Evolutionary conservation across 1,140 invertebrate genomes (phyloP).

Genomic region (Apis laboriosa): DNA sequence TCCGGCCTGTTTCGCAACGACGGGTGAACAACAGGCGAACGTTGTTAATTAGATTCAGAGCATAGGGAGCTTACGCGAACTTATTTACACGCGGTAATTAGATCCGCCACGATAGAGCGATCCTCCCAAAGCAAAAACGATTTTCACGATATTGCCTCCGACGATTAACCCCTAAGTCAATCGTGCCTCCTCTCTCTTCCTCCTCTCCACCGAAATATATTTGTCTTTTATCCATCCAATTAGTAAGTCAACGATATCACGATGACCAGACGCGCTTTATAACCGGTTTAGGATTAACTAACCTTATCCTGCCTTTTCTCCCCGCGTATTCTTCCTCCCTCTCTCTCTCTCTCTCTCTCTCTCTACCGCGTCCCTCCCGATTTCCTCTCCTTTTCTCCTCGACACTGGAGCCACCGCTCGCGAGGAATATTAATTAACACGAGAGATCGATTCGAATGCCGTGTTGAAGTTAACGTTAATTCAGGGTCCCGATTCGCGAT

Average conservation of each 20-base stretch:
- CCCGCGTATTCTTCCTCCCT: neutral
- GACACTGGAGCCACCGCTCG: constrained; percentile 4
- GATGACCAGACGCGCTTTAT: constrained; percentile 64
- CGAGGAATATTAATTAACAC: constrained; percentile 66
- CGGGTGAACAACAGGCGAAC: neutral
- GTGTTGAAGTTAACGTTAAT: constrained; percentile 62
- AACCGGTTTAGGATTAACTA: constrained; percentile 70
- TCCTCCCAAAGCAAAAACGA: neutral
- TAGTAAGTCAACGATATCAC: constrained; percentile 70
- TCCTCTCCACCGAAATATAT: constrained; percentile 51
- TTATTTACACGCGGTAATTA: constrained; percentile 32
- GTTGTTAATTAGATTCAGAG: neutral
- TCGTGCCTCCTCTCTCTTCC: neutral
- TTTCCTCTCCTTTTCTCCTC: constrained; percentile 3
- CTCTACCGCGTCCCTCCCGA: neutral
- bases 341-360: constrained; percentile 1
- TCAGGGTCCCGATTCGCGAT: constrained; percentile 55
- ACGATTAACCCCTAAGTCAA: constrained; percentile 32
- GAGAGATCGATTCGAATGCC: constrained; percentile 61
- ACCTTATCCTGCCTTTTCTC: constrained; percentile 13
- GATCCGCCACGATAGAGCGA: neutral
- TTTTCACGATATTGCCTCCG: constrained; percentile 10
- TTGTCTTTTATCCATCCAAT: constrained; percentile 70
- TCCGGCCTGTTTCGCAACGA: neutral
- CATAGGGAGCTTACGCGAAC: no score